Evolutionary conservation across 2,888 invertebrate species (phyloP).

Genomic region (Aspidiotus destructor): DNA sequence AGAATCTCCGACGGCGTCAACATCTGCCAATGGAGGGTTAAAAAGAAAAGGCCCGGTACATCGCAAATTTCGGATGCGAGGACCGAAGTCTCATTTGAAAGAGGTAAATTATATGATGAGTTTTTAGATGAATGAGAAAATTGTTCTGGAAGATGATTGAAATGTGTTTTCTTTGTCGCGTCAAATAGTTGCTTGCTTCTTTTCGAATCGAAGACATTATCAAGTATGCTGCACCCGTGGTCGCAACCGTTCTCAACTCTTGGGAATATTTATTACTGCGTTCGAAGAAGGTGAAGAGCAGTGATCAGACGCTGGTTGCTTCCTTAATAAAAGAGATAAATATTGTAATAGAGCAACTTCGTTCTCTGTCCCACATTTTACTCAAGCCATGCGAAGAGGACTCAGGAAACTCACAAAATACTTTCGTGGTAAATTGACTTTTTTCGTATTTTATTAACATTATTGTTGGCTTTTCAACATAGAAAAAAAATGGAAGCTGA

Average conservation of each 20-base stretch:
- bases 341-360: conserved; percentile 38
- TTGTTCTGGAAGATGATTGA: no score
- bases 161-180: neutral
- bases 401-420: conserved; percentile 4
- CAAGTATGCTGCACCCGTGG: conserved; percentile 42
- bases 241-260: conserved; percentile 42
- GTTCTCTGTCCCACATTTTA: conserved; percentile 1
- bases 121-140: no score
- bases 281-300: conserved; percentile 39
- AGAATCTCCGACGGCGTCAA: neutral
- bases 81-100: conserved; percentile 6
- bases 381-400: conserved; percentile 13
- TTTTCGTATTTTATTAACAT: no score
- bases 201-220: conserved; percentile 33
- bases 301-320: conserved; percentile 41
- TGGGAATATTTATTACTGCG: conserved; percentile 46
- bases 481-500: no score
- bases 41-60: conserved; percentile 10
- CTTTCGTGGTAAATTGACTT: no score
- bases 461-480: no score
- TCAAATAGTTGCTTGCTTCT: conserved; percentile 33
- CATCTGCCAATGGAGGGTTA: neutral
- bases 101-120: neutral
- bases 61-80: conserved; percentile 14
- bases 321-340: conserved; percentile 41